Base-by-base conservation (phyloP, 2,888 invertebrate genomes). In the Caenorhabditis becei region DNA sequence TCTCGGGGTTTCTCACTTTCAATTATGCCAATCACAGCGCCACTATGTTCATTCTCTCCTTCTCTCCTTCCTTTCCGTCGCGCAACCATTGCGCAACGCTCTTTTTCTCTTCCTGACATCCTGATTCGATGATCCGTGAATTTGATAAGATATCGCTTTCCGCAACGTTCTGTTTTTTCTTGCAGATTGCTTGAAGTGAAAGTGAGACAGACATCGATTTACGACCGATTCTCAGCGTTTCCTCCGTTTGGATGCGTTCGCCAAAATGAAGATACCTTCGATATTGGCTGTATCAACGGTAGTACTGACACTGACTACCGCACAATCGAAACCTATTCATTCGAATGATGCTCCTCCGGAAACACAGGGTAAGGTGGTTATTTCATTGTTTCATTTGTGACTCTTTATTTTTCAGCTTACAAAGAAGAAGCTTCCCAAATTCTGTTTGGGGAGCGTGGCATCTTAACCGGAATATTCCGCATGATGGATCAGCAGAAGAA, bases 391-490 rank as follows among this genome's bases (percentile, higher is more conserved):
- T 51, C 5, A 16, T 18, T n/a, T n/a, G 1, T 56, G 16, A 35
- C n/a, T 51, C n/a, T n/a, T n/a, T n/a, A n/a, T 18, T 28, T 35
- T 65, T 37, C 47, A 80, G 80, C 63, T 18, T 8, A 58, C 1
- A 83, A 85, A 41, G 83, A 85, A 51, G 88, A 89, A 81, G 88
- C 86, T 77, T 83, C 89, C 26, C 77, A 83, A 24, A 83, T 85
- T 24, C 80, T 89, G 4, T 89, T 89, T 54, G 89, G 89, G n/a
- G 88, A 86, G 37, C 80, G 87, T 41, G 89, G 89, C 1, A 83
- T 89, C 16, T 75, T 90, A 18, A 90, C 89, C 1, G 87, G 87
- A n/a, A 82, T 90, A 11, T 90, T 90, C 70, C 83, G 88, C 62
- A 80, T 88, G 78, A 83, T 90, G 83, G 89, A 90, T 70, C 89